Percentiles rank a stretch among this genome's conserved stretches.
Evolutionary conservation across 2,113 vertebrate genomes (phyloP).

Genomic region (Nipponia nippon): DNA sequence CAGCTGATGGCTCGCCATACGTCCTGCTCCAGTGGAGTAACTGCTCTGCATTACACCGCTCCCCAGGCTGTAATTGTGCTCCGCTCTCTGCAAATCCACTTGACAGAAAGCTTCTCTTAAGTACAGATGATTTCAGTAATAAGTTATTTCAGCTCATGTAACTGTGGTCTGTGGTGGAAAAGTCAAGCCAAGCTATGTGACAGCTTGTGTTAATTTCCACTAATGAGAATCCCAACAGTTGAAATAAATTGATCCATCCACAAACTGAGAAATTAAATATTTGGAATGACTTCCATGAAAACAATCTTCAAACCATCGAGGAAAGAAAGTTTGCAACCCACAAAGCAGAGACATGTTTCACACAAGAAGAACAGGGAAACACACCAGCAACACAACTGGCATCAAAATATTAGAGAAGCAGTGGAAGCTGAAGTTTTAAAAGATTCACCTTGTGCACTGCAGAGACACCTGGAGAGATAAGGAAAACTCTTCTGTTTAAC

Average conservation of each 20-base stretch:
- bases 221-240: conserved; percentile 29
- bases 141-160: conserved; percentile 14
- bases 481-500: background rate
- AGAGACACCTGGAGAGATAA: background rate
- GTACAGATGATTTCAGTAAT: conserved; percentile 15
- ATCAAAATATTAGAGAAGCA: background rate
- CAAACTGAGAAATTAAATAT: background rate
- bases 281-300: background rate
- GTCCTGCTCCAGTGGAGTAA: background rate
- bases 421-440: background rate
- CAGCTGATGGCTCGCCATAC: background rate
- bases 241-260: background rate
- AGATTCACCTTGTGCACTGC: background rate
- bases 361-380: background rate
- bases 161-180: background rate
- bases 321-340: background rate
- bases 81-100: background rate
- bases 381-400: background rate
- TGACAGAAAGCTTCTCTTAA: conserved; percentile 39
- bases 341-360: background rate
- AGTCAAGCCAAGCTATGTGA: conserved; percentile 17
- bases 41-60: background rate
- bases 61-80: background rate
- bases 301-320: background rate
- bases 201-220: background rate